These are phyloP conservation scores for Zonitis immaculata DNA, from an alignment of 2,888 invertebrate genomes.

Conservation along the genomic window DNA sequence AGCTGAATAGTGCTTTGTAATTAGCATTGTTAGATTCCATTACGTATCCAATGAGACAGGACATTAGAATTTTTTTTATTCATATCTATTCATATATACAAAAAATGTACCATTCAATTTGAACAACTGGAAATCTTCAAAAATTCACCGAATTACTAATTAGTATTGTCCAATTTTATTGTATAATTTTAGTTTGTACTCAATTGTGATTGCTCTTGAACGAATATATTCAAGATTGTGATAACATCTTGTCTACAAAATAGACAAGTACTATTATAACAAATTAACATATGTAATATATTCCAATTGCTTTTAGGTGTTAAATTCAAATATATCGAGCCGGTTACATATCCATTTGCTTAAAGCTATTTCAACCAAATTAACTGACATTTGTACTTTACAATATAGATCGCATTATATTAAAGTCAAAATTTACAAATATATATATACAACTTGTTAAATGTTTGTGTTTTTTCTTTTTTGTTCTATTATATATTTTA, in stretches of 20 bases:
- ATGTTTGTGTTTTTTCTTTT: too few relatives aligned
- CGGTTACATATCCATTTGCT: constrained; percentile 8
- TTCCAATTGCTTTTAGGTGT: constrained; percentile 14
- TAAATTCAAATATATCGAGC: constrained; percentile 17
- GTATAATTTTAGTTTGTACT: not conserved
- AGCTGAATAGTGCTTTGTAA: constrained; percentile 18
- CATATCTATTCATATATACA: too few relatives aligned
- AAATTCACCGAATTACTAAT: too few relatives aligned
- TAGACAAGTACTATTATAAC: constrained; percentile 9
- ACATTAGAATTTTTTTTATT: not conserved
- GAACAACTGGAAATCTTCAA: not conserved
- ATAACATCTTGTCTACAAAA: constrained; percentile 13
- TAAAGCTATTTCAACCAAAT: constrained; percentile 12
- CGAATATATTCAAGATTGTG: constrained; percentile 14
- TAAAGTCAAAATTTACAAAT: too few relatives aligned
- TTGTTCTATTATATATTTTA: too few relatives aligned
- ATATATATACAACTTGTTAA: too few relatives aligned
- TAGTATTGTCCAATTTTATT: too few relatives aligned
- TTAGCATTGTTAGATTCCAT: constrained; percentile 17
- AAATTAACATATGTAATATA: constrained; percentile 10
- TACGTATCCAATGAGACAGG: constrained; percentile 5
- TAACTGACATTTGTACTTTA: constrained; percentile 4
- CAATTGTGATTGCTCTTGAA: constrained; percentile 9
- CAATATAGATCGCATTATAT: not conserved
- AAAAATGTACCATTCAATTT: not conserved